Evolutionary conservation across 1,140 invertebrate species (phyloP).

Genomic region (Drosophila pseudoananassae): DNA sequence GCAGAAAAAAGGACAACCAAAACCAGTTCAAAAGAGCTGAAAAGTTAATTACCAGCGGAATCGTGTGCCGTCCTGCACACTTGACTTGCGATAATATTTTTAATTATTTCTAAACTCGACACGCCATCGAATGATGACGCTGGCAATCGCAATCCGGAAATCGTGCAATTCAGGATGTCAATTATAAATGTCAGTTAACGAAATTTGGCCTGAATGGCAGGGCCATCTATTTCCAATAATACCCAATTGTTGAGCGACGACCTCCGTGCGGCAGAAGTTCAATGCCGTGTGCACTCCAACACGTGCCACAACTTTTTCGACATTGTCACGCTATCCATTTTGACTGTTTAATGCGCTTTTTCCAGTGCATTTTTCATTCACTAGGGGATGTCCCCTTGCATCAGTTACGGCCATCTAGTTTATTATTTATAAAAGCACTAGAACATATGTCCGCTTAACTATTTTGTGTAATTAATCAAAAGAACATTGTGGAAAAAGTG

Average conservation of each 20-base stretch:
- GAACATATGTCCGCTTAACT: neutral
- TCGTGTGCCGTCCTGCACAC: conserved; percentile 19
- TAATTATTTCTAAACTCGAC: conserved; percentile 54
- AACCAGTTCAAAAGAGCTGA: conserved; percentile 33
- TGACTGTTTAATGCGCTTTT: conserved; percentile 24
- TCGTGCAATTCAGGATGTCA: conserved; percentile 8
- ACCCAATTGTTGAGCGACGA: conserved; percentile 55
- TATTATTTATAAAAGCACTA: neutral
- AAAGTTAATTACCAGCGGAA: conserved; percentile 57
- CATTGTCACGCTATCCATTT: conserved; percentile 59
- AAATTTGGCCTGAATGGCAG: conserved; percentile 52
- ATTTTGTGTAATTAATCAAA: neutral
- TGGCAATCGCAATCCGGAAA: conserved; percentile 21
- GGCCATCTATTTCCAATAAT: conserved; percentile 61
- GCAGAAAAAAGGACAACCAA: conserved; percentile 13
- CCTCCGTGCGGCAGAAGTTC: conserved; percentile 57
- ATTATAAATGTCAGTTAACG: conserved; percentile 54
- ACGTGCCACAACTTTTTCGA: conserved; percentile 15
- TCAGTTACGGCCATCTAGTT: conserved; percentile 33
- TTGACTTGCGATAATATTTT: conserved; percentile 42
- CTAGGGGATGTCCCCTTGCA: conserved; percentile 47
- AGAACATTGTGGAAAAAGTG: neutral
- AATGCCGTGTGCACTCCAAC: conserved; percentile 38
- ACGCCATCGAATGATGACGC: conserved; percentile 16
- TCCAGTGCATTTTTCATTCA: conserved; percentile 55